Conservation (phyloP, 2,113 vertebrate genomes). For the Monopterus albus region DNA sequence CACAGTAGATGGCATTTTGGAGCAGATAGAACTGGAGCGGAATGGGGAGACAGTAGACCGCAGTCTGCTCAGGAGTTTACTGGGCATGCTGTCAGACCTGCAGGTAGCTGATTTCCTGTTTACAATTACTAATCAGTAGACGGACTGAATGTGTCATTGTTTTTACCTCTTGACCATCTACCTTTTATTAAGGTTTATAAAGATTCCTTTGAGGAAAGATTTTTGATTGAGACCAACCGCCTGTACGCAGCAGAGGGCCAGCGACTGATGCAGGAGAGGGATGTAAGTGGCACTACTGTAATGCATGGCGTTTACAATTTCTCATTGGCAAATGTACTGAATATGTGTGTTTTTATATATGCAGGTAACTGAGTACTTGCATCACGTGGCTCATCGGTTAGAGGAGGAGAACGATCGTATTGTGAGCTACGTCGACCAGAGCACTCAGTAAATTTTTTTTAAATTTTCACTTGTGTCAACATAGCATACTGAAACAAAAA, state of each 20-base stretch:
- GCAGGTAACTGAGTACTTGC: constrained; percentile 87
- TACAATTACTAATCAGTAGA: too few species aligned
- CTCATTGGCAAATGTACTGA: not conserved
- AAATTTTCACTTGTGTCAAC: not conserved
- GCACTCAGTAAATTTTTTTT: constrained; percentile 88
- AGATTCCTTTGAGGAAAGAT: constrained; percentile 96
- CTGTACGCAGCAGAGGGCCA: constrained; percentile 97
- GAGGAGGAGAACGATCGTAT: constrained; percentile 98
- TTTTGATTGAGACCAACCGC: constrained; percentile 96
- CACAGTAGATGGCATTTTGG: constrained; percentile 96
- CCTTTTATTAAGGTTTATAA: constrained; percentile 90
- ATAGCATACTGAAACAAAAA: not conserved
- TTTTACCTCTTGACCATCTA: not conserved
- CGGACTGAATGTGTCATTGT: not conserved
- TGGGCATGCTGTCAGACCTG: constrained; percentile 98
- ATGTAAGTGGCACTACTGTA: constrained; percentile 81
- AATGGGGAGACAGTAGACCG: constrained; percentile 96
- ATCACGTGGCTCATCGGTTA: constrained; percentile 96
- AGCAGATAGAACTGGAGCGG: constrained; percentile 95
- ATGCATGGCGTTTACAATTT: not conserved
- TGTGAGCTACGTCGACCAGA: constrained; percentile 89
- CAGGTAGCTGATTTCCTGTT: constrained; percentile 83
- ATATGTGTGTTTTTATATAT: constrained; percentile 9
- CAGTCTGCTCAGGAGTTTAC: constrained; percentile 93
- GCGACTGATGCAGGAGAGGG: constrained; percentile 97